Conservation (phyloP, 1,140 invertebrate genomes). For the Dreissena polymorpha region DNA sequence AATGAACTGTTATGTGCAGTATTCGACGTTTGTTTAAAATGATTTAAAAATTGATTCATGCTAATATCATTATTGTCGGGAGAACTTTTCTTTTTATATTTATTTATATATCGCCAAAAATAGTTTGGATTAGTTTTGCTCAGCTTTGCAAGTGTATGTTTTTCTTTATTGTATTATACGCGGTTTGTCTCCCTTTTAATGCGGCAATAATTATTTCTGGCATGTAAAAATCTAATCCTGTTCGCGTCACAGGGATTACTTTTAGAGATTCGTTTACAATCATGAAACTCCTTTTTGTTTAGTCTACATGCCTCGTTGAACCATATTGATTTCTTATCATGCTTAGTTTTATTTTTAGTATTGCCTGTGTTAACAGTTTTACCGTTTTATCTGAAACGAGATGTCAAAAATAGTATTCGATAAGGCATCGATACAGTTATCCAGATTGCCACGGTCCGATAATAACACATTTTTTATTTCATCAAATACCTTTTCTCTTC, state of each 20-base stretch:
- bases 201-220: background rate
- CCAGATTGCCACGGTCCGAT: too few species aligned
- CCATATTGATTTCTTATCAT: background rate
- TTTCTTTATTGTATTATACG: conserved; percentile 21
- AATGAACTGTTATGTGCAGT: background rate
- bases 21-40: conserved; percentile 4
- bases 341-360: background rate
- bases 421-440: too few species aligned
- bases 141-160: background rate
- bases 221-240: too few species aligned
- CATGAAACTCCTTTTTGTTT: background rate
- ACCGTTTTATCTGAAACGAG: conserved; percentile 15
- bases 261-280: background rate
- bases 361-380: background rate
- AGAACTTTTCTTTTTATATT: conserved; percentile 1
- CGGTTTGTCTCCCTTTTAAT: background rate
- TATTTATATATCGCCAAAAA: conserved; percentile 29
- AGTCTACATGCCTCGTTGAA: background rate
- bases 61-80: background rate
- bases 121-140: conserved; percentile 10
- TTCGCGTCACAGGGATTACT: background rate
- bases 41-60: background rate
- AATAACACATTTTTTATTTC: too few species aligned
- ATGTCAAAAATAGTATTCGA: too few species aligned
- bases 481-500: too few species aligned